Percentiles rank a stretch among this genome's conserved stretches.
Evolutionary conservation across 1,140 invertebrate species (phyloP).

Genomic region (Rhagoletis zephyria): DNA sequence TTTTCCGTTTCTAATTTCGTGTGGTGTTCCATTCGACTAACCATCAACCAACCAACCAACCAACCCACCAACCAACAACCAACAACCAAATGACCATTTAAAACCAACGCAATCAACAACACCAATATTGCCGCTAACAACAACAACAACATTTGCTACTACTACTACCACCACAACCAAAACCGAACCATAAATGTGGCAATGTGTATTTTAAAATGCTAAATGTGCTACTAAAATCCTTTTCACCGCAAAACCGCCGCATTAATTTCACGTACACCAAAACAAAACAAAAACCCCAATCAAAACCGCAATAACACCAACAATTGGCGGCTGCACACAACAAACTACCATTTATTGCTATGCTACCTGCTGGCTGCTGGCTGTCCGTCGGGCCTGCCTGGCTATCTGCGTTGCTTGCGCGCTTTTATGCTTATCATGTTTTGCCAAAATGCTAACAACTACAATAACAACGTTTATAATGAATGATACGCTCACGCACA

Average conservation of each 20-base stretch:
- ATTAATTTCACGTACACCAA: constrained; percentile 19
- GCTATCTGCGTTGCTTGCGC: not conserved
- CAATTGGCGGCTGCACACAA: constrained; percentile 8
- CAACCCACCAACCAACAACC: constrained; percentile 35
- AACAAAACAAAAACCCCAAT: not conserved
- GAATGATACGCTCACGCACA: not conserved
- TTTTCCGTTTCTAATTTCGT: constrained; percentile 53
- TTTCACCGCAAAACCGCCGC: constrained; percentile 18
- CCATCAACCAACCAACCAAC: not conserved
- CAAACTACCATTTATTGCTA: not conserved
- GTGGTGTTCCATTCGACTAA: constrained; percentile 31
- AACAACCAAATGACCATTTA: not conserved
- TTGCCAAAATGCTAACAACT: constrained; percentile 42
- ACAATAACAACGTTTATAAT: not conserved
- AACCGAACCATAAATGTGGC: not conserved
- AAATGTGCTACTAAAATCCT: constrained; percentile 18
- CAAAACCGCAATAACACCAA: constrained; percentile 27
- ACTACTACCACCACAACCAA: constrained; percentile 23
- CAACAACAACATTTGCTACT: not conserved
- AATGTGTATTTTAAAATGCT: constrained; percentile 27
- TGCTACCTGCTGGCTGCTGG: constrained; percentile 1
- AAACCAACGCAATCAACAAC: constrained; percentile 21
- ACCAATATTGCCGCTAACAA: constrained; percentile 52
- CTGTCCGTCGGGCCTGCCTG: not conserved
- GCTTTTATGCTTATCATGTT: not conserved